Evolutionary conservation across 2,797 vertebrate genomes (phyloP).

Genomic region (Anabacerthia variegaticeps): DNA sequence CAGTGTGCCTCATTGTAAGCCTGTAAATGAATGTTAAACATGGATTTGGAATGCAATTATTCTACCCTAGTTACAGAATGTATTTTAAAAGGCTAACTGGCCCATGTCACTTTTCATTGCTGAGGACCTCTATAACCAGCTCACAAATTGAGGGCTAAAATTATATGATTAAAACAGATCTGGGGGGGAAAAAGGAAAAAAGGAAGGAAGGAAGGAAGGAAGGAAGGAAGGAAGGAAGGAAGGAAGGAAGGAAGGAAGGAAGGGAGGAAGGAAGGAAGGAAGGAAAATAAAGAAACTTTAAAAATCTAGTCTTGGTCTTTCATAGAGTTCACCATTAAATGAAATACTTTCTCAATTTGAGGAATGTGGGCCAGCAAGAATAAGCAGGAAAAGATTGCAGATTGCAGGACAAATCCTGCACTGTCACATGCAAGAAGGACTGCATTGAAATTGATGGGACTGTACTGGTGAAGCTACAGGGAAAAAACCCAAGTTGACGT

Average conservation of each 20-base stretch:
- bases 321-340: background rate
- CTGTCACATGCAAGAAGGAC: background rate
- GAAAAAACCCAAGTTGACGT: background rate
- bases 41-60: slow-evolving; percentile 29
- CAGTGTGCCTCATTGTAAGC: background rate
- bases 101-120: background rate
- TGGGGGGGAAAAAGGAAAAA: accelerated
- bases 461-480: background rate
- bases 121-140: background rate
- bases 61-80: slow-evolving; percentile 10
- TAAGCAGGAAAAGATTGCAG: background rate
- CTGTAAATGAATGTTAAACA: slow-evolving; percentile 37
- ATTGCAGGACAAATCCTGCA: background rate
- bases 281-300: background rate
- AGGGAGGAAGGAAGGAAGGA: too few relatives aligned
- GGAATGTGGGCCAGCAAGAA: background rate
- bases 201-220: too few relatives aligned
- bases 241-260: too few relatives aligned
- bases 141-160: background rate
- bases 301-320: background rate
- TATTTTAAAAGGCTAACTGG: background rate
- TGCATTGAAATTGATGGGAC: background rate
- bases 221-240: too few relatives aligned
- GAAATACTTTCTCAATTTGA: background rate
- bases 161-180: background rate